A percentile compares a stretch with the other conserved stretches of the same genome.
These are phyloP conservation scores for Oceanodroma tethys DNA, from an alignment of 2,113 vertebrate genomes.

Conservation along the genomic window DNA sequence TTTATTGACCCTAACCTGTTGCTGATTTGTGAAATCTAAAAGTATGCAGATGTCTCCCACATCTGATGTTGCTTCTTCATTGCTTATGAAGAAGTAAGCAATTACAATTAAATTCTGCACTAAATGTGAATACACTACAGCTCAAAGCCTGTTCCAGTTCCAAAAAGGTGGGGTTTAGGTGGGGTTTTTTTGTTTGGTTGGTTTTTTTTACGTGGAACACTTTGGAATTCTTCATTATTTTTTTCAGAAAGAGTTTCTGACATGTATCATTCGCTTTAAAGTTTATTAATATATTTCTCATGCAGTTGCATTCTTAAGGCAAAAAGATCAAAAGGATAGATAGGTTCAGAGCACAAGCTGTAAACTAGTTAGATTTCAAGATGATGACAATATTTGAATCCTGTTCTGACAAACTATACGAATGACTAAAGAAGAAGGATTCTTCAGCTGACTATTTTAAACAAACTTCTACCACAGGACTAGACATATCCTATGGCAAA, in stretches of 20 bases:
- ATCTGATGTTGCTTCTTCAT: not conserved
- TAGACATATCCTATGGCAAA: not conserved
- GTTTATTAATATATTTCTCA: conserved; percentile 15
- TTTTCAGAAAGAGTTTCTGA: not conserved
- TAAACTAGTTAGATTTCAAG: not conserved
- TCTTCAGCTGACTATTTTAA: not conserved
- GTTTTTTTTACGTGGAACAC: not conserved
- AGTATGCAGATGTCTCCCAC: not conserved
- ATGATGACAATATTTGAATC: conserved; percentile 34
- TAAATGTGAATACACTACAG: not conserved
- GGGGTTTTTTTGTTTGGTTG: too few relatives aligned
- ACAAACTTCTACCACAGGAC: not conserved
- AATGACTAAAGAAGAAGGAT: not conserved
- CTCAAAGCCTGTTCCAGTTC: not conserved
- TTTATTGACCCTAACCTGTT: not conserved
- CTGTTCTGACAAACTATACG: conserved; percentile 27
- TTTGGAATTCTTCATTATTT: not conserved
- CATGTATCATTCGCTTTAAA: not conserved
- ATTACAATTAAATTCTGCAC: not conserved
- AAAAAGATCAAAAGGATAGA: conserved; percentile 45
- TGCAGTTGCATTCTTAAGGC: conserved; percentile 18
- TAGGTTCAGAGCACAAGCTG: not conserved
- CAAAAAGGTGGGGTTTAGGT: not conserved
- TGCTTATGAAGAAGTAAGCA: not conserved
- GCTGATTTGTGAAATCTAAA: not conserved